Base-by-base conservation (phyloP, 2,888 invertebrate genomes). In the Cephalotes varians region DNA sequence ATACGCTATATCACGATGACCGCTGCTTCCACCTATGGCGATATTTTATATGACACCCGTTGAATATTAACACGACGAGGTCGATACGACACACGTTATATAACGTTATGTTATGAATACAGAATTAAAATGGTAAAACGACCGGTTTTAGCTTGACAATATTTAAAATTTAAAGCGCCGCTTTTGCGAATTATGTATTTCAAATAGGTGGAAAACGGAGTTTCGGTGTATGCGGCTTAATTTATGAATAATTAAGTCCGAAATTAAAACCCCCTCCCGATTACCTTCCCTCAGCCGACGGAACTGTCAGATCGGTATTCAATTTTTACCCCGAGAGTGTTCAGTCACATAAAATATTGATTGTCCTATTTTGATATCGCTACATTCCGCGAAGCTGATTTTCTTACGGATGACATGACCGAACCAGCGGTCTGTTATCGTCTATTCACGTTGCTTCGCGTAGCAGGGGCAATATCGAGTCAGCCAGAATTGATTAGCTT, bases 221-320 rank as follows among this genome's bases (percentile, higher is more conserved):
- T 44, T 65, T 76, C 40, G 21, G 56, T 51, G 77, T 73, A 80
- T 80, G 85, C 65, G 82, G 83, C 83, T 86, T 88, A 88, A 86
- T 86, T 88, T 21, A 80, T 85, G 85, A 82, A 88, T 81, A 86
- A 88, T 88, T 88, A 88, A 82, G 76, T 73, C 83, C 40, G 58
- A 83, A 88, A 85, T 88, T 85, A 88, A 88, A 88, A 88, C 73
- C 65, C n/a, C n/a, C n/a, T n/a, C n/a, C 79, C 82, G 51, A 81
- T 83, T 79, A 79, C 25, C 56, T 25, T 47, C 34, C 71, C 71
- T 31, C 77, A 10, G 56, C 34, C 56, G 71, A 31, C 15, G 21
- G 28, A 54, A 37, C 51, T 67, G 67, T 67, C 51, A 67, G 44
- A 58, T 71, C 77, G 7, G 49, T 7, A 74, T 74, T 25, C 37